Evolutionary conservation across 2,888 invertebrate genomes (phyloP), one percentile per base, ranked within the genome.

Genomic region (Phengaris arion): DNA sequence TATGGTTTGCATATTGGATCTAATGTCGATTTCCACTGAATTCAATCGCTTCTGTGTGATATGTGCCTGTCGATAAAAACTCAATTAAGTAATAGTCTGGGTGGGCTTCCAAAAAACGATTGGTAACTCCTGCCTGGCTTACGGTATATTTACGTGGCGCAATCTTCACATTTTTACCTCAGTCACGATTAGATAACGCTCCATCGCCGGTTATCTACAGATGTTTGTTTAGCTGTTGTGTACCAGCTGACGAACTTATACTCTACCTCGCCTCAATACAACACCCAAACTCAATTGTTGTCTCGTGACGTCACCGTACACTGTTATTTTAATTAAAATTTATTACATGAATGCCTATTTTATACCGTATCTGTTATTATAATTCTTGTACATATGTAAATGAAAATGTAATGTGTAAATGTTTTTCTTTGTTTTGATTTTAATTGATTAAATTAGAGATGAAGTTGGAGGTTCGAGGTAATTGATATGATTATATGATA

Each of bases 131-230:
- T 64, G 64, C 35, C 12, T 64, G 64, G 2, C 64, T 10, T 64
- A 64, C 35, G 64, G 64, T 64, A 64, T 64, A 64, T 74, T 35
- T 73, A 73, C 51, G 70, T 51, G 51, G 70, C 72, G 72, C 72
- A 72, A 72, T 72, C 72, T 54, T 13, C 72, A 54, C 72, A 72
- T 72, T 72, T 54, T 72, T 54, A 52, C 72, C 52, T 35, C 48
- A 12, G 70, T 52, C 64, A 64, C 64, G 72, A 72, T 72, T 72
- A 72, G 72, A 72, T 72, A 72, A 54, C 52, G 72, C 68, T 13
- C 35, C 35, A 35, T 35, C 45, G 22, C 48, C 72, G 35, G 52
- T 54, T 72, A 72, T 72, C 72, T 52, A 35, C 35, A 52, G 52
- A 54, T 72, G 52, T 72, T 72, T 72, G 72, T 52, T 72, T 54